Conservation (phyloP, 1,140 invertebrate genomes). For the Drosophila punjabiensis region DNA sequence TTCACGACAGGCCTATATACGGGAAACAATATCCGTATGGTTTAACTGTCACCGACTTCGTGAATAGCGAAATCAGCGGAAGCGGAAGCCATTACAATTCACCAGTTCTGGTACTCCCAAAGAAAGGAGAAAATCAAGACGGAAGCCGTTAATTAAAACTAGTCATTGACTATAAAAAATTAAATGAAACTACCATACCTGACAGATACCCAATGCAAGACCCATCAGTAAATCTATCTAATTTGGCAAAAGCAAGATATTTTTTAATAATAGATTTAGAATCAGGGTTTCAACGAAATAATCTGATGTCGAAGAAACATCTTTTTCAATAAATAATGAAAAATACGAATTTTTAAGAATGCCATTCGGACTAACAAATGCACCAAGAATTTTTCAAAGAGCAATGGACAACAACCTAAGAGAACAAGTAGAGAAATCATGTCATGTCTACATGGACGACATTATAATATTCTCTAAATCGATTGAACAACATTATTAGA, state of each 20-base stretch:
- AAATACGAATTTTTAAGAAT: conserved; percentile 1
- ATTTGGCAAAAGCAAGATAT: too few relatives aligned
- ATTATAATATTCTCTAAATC: conserved; percentile 12
- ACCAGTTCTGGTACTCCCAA: conserved; percentile 5
- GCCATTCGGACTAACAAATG: neutral
- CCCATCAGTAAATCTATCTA: too few relatives aligned
- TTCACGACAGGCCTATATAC: neutral
- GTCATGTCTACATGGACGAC: neutral
- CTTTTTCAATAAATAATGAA: neutral
- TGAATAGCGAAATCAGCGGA: neutral
- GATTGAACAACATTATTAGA: neutral
- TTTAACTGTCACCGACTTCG: neutral
- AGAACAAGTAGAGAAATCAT: conserved; percentile 1
- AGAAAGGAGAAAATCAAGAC: conserved; percentile 2
- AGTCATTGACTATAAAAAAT: too few relatives aligned
- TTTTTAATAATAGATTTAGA: too few relatives aligned
- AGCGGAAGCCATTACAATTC: neutral
- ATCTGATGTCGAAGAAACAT: too few relatives aligned
- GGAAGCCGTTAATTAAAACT: neutral
- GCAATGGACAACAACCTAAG: too few relatives aligned
- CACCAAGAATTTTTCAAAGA: too few relatives aligned
- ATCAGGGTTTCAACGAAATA: too few relatives aligned
- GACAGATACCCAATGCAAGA: conserved; percentile 51
- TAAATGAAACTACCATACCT: too few relatives aligned
- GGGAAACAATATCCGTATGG: conserved; percentile 4